These are phyloP conservation scores for Ophioninae sp. DNA, from an alignment of 2,888 invertebrate genomes.

Conservation along the genomic window DNA sequence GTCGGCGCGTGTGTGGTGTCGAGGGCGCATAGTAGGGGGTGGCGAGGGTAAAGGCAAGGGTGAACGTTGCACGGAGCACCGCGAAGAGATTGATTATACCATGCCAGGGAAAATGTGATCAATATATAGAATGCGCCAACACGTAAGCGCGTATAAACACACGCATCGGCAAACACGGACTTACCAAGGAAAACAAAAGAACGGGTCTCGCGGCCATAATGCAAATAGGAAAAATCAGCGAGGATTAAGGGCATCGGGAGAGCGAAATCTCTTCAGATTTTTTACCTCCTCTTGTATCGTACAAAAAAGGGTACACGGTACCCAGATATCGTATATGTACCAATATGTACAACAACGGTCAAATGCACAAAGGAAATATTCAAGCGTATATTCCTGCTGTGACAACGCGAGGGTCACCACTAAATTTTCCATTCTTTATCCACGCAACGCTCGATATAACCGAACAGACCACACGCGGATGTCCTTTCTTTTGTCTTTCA, in stretches of 20 bases:
- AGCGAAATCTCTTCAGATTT: slow-evolving; percentile 22
- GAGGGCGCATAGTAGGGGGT: slow-evolving; percentile 59
- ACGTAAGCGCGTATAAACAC: too few relatives aligned
- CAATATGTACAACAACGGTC: slow-evolving; percentile 13
- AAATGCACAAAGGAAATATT: slow-evolving; percentile 47
- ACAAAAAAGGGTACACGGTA: too few relatives aligned
- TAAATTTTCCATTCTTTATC: slow-evolving; percentile 44
- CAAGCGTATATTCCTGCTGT: slow-evolving; percentile 24
- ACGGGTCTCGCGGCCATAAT: slow-evolving; percentile 72
- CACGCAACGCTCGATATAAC: neutral
- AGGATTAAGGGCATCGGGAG: slow-evolving; percentile 69
- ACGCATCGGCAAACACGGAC: neutral
- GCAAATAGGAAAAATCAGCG: slow-evolving; percentile 79
- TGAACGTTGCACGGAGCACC: slow-evolving; percentile 66
- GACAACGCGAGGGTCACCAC: slow-evolving; percentile 40
- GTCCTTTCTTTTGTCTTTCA: slow-evolving; percentile 37
- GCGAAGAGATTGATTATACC: slow-evolving; percentile 80
- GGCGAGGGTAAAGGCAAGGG: slow-evolving; percentile 45
- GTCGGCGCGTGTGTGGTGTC: slow-evolving; percentile 31
- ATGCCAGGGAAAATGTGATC: slow-evolving; percentile 80
- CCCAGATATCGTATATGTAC: too few relatives aligned
- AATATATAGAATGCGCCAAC: slow-evolving; percentile 70
- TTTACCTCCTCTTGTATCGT: slow-evolving; percentile 17
- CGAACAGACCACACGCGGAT: neutral
- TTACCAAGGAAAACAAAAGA: slow-evolving; percentile 78